phyloP scores from a whole-genome alignment of 2,797 vertebrate genomes.

The Calcarius lapponicus region DNA sequence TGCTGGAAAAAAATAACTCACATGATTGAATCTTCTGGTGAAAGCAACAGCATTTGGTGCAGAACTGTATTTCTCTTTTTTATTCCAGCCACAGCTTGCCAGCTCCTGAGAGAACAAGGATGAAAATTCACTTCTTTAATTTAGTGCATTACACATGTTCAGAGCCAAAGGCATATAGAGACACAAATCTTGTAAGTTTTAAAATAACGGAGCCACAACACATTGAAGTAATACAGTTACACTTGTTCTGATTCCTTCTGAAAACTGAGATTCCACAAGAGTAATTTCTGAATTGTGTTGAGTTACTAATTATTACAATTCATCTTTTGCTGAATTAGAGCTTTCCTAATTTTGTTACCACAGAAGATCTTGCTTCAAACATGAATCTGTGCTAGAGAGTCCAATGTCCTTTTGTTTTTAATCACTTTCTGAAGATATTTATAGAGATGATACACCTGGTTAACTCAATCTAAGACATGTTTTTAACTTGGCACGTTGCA shows the following conservation, averaged over 20 bases:
- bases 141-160: background rate
- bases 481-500: background rate
- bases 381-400: background rate
- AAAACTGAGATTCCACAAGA: background rate
- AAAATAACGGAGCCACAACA: background rate
- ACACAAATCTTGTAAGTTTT: background rate
- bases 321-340: background rate
- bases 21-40: conserved; percentile 98
- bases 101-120: conserved; percentile 84
- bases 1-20: conserved; percentile 72
- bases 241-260: background rate
- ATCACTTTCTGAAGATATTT: background rate
- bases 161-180: background rate
- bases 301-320: background rate
- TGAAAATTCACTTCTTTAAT: background rate
- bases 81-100: conserved; percentile 99
- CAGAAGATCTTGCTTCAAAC: background rate
- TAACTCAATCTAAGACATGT: background rate
- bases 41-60: conserved; percentile 99
- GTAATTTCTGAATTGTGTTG: background rate
- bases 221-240: background rate
- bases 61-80: conserved; percentile 98
- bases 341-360: background rate
- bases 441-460: background rate
- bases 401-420: background rate